phyloP scores from a whole-genome alignment of 92 coral and sea anemone genomes.

The Parazoanthus darwini region DNA sequence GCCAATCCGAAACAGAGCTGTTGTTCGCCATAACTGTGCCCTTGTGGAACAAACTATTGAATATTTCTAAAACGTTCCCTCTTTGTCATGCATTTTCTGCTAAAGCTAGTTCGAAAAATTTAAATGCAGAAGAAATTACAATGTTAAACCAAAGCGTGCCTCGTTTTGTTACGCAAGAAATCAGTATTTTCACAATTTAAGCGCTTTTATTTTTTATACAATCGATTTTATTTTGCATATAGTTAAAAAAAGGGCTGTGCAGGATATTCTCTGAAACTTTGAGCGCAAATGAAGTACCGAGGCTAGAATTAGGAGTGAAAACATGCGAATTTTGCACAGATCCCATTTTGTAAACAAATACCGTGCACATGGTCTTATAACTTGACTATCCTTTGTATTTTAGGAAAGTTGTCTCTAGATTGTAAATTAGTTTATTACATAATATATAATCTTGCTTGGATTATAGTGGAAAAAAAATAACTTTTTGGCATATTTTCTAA shows the following conservation, averaged over 20 bases:
- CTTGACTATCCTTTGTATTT: too few species aligned
- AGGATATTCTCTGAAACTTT: slow-evolving; percentile 26
- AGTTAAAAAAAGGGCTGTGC: slow-evolving; percentile 15
- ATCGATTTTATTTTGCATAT: slow-evolving; percentile 25
- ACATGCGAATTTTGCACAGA: neutral
- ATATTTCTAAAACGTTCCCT: slow-evolving; percentile 5
- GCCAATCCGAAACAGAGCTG: slow-evolving; percentile 9
- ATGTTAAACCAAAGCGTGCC: slow-evolving; percentile 34
- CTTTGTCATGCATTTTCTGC: slow-evolving; percentile 37
- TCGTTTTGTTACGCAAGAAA: slow-evolving; percentile 33
- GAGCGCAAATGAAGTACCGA: slow-evolving; percentile 17
- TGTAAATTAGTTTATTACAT: too few species aligned
- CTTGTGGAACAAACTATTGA: slow-evolving; percentile 26
- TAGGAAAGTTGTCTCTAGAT: too few species aligned
- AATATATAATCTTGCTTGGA: too few species aligned
- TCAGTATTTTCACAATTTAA: slow-evolving; percentile 3
- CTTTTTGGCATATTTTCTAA: too few species aligned
- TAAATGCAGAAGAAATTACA: slow-evolving; percentile 35
- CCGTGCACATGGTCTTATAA: neutral
- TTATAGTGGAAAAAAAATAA: too few species aligned
- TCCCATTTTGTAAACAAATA: too few species aligned
- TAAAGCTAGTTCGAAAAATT: slow-evolving; percentile 30
- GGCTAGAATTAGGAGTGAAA: neutral
- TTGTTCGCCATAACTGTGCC: slow-evolving; percentile 14
- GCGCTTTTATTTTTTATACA: neutral